Evolutionary conservation across 2,888 invertebrate species (phyloP), one percentile per base, ranked within the genome.

Genomic region (Gryllus longicercus): DNA sequence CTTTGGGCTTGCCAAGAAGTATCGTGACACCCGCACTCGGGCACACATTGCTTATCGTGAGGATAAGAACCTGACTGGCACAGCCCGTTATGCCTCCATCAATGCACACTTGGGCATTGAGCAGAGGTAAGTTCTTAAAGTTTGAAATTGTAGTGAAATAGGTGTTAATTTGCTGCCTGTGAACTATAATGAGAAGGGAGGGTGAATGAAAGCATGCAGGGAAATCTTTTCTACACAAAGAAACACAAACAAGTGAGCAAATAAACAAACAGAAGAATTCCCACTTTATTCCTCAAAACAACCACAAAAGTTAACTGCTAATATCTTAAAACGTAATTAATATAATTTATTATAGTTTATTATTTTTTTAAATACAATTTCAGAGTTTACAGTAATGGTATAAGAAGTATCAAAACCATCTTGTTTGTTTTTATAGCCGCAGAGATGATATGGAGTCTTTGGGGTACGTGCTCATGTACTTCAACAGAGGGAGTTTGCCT

Each of bases 401-500:
- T 0, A 38, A 38, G 74, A 79, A 21, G 74, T 76, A n/a, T 2
- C 8, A 5, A 38, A 5, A 16, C 21, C 11, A 50, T 51, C 21
- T 75, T 79, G 11, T 75, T 77, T 81, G 75, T 79, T 80, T 79
- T 84, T 85, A 50, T 84, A 97, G 98, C 85, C 94, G 99, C 84
- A 92, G 99, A 84, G 99, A 99, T 89, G 99, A 99, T 88, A 96
- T 99, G 96, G 99, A 99, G 89, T 98, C 98, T 16, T 91, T 99
- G 83, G 99, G 99, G 84, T 99, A 99, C 88, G 99, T 99, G 83
- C 93, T 99, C 86, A 99, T 99, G 98, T 99, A 99, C 90, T 99
- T 96, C 90, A 98, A 95, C 89, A 89, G 90, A 88, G 93, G 89
- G 81, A 94, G 95, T 82, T 89, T 99, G 85, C 98, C 98, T 2